A percentile compares a stretch with the other conserved stretches of the same genome.
These are phyloP conservation scores for Diprion similis DNA, from an alignment of 1,140 invertebrate species.

Conservation along the genomic window DNA sequence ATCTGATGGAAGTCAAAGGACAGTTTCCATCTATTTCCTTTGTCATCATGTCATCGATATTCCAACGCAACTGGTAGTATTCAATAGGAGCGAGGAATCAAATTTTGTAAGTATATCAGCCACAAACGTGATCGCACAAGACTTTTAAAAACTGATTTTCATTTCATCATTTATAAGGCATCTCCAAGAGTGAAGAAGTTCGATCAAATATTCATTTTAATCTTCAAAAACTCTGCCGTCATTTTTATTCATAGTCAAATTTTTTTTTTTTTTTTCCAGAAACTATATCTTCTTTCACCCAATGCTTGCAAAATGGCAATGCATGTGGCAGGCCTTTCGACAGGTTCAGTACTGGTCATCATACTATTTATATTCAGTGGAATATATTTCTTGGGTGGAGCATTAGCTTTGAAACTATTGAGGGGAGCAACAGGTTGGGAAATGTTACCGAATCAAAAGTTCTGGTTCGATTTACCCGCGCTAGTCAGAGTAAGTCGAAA, in stretches of 20 bases:
- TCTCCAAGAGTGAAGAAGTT: too few species aligned
- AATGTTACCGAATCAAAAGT: conserved; percentile 57
- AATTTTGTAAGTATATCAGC: conserved; percentile 13
- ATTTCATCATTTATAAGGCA: too few species aligned
- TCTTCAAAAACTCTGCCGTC: too few species aligned
- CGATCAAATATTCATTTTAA: too few species aligned
- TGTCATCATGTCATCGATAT: conserved; percentile 20
- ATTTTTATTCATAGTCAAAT: neutral
- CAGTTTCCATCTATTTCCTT: conserved; percentile 20
- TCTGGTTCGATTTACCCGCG: conserved; percentile 53
- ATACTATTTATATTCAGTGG: conserved; percentile 39
- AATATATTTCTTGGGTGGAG: conserved; percentile 51
- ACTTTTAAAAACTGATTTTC: too few species aligned
- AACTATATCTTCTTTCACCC: conserved; percentile 27
- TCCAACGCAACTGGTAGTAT: neutral
- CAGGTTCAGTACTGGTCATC: conserved; percentile 46
- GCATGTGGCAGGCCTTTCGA: conserved; percentile 36
- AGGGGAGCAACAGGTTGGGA: conserved; percentile 57
- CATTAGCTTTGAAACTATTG: conserved; percentile 42
- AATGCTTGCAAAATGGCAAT: conserved; percentile 25
- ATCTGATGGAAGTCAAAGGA: conserved; percentile 18
- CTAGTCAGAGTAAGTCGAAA: conserved; percentile 48
- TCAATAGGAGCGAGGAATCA: too few species aligned
- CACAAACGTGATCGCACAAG: too few species aligned
- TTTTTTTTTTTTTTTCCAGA: conserved; percentile 30